Evolutionary conservation across 2,113 vertebrate species (phyloP), one percentile per base, ranked within the genome.

Genomic region (Glareola pratincola): DNA sequence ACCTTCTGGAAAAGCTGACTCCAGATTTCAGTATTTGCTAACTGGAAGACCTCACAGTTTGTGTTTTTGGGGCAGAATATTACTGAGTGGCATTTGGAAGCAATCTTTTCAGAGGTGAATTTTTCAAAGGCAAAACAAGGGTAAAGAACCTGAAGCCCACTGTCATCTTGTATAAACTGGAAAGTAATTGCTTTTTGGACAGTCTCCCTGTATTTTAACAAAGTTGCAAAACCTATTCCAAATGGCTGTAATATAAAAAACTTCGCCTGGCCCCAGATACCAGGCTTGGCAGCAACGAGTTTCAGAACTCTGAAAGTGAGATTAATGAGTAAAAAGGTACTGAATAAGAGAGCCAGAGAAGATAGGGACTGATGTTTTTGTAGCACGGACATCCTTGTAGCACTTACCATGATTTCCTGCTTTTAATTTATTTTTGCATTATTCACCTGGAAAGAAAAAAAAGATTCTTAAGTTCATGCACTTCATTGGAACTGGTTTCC

Each of bases 401-500:
- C 56, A 56, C 85, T 93, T 88, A 63, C 3, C 64, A 71, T n/a
- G 29, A 37, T 85, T 83, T 88, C 67, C 85, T 95, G 48, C 34
- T 73, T 93, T 90, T 83, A 82, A 92, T 90, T 90, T 96, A 51
- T 63, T 69, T 59, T 90, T 82, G 39, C 12, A 51, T 84, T 91
- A 47, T 51, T 92, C 73, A 92, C 69, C 84, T 84, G 79, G 69
- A 85, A 95, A 90, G 29, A 72, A 64, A 88, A 67, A 85, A 45
- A 47, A 69, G 73, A 4, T 12, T 57, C 30, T 43, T 1, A 34
- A 76, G 36, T 82, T 95, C 72, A 57, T 43, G 73, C 37, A 88
- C 50, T 96, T 85, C 63, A 30, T 32, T 95, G 94, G 94, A 96
- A 86, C 43, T 45, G 7, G 36, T 83, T 71, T 96, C 84, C 47